Conservation (phyloP, 2,113 vertebrate species). For the Pseudonaja textilis region DNA sequence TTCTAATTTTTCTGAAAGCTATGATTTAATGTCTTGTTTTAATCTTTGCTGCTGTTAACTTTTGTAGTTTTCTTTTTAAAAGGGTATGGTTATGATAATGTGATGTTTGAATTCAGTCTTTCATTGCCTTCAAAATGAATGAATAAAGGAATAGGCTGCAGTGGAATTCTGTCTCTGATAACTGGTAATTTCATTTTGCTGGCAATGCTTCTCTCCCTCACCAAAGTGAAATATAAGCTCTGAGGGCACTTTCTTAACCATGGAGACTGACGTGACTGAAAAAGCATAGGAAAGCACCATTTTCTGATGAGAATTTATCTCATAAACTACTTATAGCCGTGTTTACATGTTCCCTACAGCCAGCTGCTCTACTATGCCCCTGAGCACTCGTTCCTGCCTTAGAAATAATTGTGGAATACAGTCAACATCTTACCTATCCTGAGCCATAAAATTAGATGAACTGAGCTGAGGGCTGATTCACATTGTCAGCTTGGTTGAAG, state of each 20-base stretch:
- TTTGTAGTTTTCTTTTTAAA: neutral
- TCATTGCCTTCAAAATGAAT: neutral
- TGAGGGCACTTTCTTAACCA: neutral
- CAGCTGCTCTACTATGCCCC: neutral
- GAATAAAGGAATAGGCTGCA: neutral
- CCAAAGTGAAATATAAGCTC: neutral
- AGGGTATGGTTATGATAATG: neutral
- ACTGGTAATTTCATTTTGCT: neutral
- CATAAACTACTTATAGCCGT: neutral
- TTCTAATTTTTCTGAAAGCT: neutral
- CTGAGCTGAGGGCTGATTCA: neutral
- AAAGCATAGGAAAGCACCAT: neutral
- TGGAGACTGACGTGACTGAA: neutral
- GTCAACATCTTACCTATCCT: neutral
- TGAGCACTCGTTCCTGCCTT: slow-evolving; percentile 32
- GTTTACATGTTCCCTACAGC: slow-evolving; percentile 51
- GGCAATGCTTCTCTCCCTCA: neutral
- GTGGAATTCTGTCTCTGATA: neutral
- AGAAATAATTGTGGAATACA: slow-evolving; percentile 10
- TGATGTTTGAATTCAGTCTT: neutral
- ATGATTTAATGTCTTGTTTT: neutral
- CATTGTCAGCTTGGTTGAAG: neutral
- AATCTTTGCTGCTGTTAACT: neutral
- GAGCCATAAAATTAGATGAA: neutral
- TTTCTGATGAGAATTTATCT: neutral